Percentiles rank a stretch among this genome's conserved stretches.
These are phyloP conservation scores for Leptinotarsa lineolata DNA, from an alignment of 1,140 invertebrate species.

Conservation along the genomic window DNA sequence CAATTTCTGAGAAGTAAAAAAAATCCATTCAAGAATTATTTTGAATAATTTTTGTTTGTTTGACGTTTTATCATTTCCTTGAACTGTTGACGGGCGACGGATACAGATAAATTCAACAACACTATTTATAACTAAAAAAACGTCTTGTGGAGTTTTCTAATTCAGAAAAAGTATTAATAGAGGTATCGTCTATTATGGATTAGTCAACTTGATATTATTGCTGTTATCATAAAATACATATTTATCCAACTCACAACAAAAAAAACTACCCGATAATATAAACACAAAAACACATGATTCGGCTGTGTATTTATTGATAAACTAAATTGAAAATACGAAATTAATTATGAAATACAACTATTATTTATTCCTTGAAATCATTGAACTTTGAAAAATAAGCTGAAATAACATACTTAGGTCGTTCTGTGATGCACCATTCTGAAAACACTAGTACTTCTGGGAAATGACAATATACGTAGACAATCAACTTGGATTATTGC, in stretches of 20 bases:
- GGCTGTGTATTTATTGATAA: not conserved
- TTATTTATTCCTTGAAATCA: not conserved
- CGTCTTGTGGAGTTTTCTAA: too few relatives aligned
- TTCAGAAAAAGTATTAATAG: too few relatives aligned
- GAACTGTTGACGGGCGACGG: not conserved
- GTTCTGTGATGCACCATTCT: slow-evolving; percentile 8
- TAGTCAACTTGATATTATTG: not conserved
- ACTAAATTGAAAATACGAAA: not conserved
- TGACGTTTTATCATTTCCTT: slow-evolving; percentile 3
- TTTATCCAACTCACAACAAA: not conserved
- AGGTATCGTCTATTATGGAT: not conserved
- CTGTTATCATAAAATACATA: not conserved
- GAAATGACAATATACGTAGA: slow-evolving; percentile 8
- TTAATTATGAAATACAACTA: not conserved
- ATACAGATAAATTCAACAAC: not conserved
- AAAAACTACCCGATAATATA: not conserved
- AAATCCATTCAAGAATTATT: slow-evolving; percentile 1
- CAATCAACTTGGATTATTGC: not conserved
- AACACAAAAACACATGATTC: not conserved
- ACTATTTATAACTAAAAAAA: slow-evolving; percentile 4
- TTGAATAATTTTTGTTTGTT: slow-evolving; percentile 2
- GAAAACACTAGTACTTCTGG: slow-evolving; percentile 5
- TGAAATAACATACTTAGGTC: not conserved
- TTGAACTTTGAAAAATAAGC: not conserved
- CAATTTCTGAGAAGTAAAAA: not conserved